Evolutionary conservation across 2,888 invertebrate species (phyloP).

Genomic region (Eupithecia pulchellata): DNA sequence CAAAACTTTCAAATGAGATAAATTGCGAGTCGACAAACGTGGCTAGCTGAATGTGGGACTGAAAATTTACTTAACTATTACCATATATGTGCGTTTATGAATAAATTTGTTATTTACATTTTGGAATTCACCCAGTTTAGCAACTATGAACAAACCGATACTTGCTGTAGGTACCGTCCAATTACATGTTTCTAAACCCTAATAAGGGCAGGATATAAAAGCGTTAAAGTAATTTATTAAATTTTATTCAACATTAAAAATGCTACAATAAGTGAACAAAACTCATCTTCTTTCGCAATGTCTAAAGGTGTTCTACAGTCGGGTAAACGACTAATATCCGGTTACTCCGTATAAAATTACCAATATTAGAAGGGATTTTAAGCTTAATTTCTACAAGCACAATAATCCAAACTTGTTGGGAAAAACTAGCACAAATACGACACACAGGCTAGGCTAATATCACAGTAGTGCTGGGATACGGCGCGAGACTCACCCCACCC

Average conservation of each 20-base stretch:
- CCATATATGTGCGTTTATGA: constrained; percentile 72
- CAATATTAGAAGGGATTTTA: constrained; percentile 69
- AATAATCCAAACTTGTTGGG: constrained; percentile 74
- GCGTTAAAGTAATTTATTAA: constrained; percentile 64
- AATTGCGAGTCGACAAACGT: constrained; percentile 45
- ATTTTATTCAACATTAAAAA: constrained; percentile 65
- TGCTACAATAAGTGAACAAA: constrained; percentile 67
- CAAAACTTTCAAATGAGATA: constrained; percentile 38
- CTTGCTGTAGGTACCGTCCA: constrained; percentile 37
- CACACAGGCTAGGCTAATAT: constrained; percentile 85
- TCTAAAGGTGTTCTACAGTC: constrained; percentile 69
- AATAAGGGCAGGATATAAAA: constrained; percentile 65
- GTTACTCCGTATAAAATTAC: constrained; percentile 78
- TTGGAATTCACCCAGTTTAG: constrained; percentile 50
- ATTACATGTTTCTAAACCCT: constrained; percentile 53
- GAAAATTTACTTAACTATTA: constrained; percentile 64
- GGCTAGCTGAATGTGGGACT: constrained; percentile 44
- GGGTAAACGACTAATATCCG: constrained; percentile 73
- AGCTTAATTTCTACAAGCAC: constrained; percentile 75
- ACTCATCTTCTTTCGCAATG: constrained; percentile 60
- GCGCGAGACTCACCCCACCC: constrained; percentile 60
- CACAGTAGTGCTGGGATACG: constrained; percentile 84
- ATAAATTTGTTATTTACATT: constrained; percentile 72
- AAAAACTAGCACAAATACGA: constrained; percentile 83
- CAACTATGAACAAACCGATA: constrained; percentile 60